A percentile compares a stretch with the other conserved stretches of the same genome.
Conservation (phyloP, 2,113 vertebrate species). For the Etia nguti region DNA sequence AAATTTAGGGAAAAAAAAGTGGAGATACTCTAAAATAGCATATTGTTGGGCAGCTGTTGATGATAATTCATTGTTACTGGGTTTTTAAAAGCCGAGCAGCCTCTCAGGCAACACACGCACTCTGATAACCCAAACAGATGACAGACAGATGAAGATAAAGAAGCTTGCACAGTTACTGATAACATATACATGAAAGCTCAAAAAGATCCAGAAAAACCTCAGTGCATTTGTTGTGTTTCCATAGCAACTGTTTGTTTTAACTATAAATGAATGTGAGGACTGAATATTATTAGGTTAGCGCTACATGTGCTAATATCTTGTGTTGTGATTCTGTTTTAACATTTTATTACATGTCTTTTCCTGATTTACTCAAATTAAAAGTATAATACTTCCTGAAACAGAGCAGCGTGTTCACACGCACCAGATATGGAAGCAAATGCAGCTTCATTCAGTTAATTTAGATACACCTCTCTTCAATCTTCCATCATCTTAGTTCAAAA, state of each 20-base stretch:
- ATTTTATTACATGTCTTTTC: neutral
- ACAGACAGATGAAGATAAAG: neutral
- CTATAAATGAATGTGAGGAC: neutral
- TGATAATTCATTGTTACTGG: neutral
- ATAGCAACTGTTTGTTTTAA: neutral
- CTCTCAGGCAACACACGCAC: neutral
- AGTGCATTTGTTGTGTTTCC: neutral
- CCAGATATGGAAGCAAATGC: neutral
- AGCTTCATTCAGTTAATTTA: neutral
- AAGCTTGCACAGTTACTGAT: neutral
- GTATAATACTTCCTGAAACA: neutral
- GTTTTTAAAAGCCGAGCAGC: neutral
- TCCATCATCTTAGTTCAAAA: neutral
- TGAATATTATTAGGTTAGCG: neutral
- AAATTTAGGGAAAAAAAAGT: rapidly evolving
- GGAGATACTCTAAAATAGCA: neutral
- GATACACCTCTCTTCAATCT: neutral
- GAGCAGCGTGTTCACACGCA: neutral
- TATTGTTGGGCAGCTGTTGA: neutral
- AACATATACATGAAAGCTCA: neutral
- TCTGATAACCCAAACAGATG: neutral
- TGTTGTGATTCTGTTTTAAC: neutral
- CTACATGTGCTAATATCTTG: neutral
- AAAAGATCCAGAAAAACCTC: neutral
- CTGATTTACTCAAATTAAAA: neutral